These are phyloP conservation scores for Antheraea pernyi DNA, from an alignment of 1,140 invertebrate genomes.

Conservation along the genomic window DNA sequence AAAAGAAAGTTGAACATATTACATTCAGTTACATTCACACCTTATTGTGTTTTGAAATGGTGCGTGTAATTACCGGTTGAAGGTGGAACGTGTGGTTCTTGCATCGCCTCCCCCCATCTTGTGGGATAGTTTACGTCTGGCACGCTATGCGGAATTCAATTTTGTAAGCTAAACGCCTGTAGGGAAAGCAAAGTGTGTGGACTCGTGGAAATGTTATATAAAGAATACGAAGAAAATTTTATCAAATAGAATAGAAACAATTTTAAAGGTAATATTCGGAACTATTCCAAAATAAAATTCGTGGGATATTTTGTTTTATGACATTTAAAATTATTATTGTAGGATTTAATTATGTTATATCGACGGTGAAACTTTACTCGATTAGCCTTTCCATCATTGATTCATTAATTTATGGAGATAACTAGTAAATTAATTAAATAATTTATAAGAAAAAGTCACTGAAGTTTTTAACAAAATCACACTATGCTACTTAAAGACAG, in stretches of 20 bases:
- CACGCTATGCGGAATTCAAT: conserved; percentile 41
- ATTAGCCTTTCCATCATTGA: too few relatives aligned
- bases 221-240: neutral
- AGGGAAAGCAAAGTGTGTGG: neutral
- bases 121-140: conserved; percentile 39
- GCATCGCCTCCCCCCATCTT: conserved; percentile 23
- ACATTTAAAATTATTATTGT: too few relatives aligned
- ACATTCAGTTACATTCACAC: neutral
- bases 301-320: too few relatives aligned
- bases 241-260: neutral
- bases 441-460: too few relatives aligned
- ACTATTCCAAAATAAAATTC: too few relatives aligned
- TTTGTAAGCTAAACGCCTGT: conserved; percentile 34
- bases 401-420: too few relatives aligned
- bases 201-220: neutral
- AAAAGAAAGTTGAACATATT: neutral
- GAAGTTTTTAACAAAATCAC: too few relatives aligned
- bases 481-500: too few relatives aligned
- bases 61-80: conserved; percentile 19
- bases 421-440: too few relatives aligned
- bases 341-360: too few relatives aligned
- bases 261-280: too few relatives aligned
- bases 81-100: conserved; percentile 16
- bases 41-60: conserved; percentile 18
- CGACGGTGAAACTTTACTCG: too few relatives aligned